Base-by-base conservation (phyloP, 2,113 vertebrate genomes). In the Verasper variegatus region DNA sequence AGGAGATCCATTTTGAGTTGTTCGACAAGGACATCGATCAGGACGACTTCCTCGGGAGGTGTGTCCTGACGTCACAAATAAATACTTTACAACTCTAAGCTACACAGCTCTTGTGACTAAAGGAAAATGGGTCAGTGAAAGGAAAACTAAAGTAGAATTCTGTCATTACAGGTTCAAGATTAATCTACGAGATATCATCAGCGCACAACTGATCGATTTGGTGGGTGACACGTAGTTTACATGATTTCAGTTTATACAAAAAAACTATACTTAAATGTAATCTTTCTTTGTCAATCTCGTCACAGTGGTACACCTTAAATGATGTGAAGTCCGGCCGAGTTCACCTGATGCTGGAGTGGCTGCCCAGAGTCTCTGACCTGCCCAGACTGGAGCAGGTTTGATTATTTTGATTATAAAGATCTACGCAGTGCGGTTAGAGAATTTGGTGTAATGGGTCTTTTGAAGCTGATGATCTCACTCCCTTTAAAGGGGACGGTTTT, bases 31-130 rank as follows among this genome's bases (percentile, higher is more conserved):
- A 97, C 86, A 74, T 98, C 15, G 96, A 97, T 84, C 95, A 95
- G 83, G 97, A 98, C 18, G 97, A 98, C 74, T 97, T 97, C 84
- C 93, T 98, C 21, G 97, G 97, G 83, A 94, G 96, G 97, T 97
- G 81, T 47, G 82, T 45, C 3, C 17, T 17, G 2, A 68, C 18
- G 1, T 24, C n/a, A 24, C 17, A 51, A 59, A 61, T 45, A 10
- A 55, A 45, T 7, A 3, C 26, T 42, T 9, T 1, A 4, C 58
- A 56, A 18, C n/a, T 57, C n/a, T 51, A 2, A 5, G 17, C 17
- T 17, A 3, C 14, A 14, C 1, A 2, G 11, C 20, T 15, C 1
- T 42, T 27, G 27, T 27, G 27, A 27, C 27, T 6, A 27, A 27
- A 27, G 6, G n/a, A 13, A 71, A 61, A 63, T 4, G 40, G 52